These are phyloP conservation scores for Isoperla grammatica DNA, from an alignment of 2,888 invertebrate species.

Conservation along the genomic window DNA sequence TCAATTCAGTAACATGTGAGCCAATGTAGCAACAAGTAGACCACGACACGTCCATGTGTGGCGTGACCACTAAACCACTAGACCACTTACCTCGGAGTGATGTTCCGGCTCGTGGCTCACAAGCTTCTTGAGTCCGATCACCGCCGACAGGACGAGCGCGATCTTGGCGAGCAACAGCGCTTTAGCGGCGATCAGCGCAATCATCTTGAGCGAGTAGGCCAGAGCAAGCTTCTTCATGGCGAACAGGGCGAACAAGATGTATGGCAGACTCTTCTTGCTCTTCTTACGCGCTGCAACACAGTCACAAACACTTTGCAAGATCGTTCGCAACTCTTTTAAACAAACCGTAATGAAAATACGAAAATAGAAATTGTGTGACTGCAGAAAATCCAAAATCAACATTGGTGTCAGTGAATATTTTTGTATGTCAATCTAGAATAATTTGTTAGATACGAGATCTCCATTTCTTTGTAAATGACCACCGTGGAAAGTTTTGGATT, in stretches of 20 bases:
- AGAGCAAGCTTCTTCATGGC: slow-evolving; percentile 58
- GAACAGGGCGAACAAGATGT: slow-evolving; percentile 41
- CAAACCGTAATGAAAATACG: no score
- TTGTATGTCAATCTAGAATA: no score
- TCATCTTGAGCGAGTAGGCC: slow-evolving; percentile 61
- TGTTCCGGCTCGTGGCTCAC: slow-evolving; percentile 57
- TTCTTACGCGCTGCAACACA: slow-evolving; percentile 24
- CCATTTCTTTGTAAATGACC: no score
- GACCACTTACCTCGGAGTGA: slow-evolving; percentile 1
- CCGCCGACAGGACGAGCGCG: slow-evolving; percentile 64
- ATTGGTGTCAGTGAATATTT: not conserved
- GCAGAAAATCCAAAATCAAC: not conserved
- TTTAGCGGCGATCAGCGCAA: slow-evolving; percentile 65
- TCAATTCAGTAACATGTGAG: no score
- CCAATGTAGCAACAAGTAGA: no score
- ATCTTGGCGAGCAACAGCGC: slow-evolving; percentile 68
- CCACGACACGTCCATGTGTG: no score
- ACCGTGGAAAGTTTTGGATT: no score
- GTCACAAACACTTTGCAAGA: not conserved
- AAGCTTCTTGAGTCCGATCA: slow-evolving; percentile 65
- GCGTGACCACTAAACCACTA: no score
- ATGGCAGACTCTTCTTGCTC: slow-evolving; percentile 38
- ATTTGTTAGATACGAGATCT: no score
- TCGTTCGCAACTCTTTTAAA: no score
- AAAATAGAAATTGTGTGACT: no score